Base-by-base conservation (phyloP, 37 sponge, comb jelly and placozoan genomes). In the Lycopodina hypogea region DNA sequence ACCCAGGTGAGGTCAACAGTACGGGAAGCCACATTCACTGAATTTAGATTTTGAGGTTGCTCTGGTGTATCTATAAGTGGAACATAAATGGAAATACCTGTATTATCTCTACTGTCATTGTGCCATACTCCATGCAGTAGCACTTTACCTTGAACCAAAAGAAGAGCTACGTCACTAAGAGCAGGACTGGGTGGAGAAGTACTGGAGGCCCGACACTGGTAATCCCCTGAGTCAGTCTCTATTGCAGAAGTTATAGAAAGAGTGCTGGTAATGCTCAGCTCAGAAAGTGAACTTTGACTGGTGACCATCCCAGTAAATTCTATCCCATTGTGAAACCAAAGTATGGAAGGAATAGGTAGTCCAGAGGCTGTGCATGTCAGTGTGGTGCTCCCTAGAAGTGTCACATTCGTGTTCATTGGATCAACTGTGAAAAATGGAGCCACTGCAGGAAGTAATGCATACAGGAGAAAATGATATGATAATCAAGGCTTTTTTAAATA, bases 241-340 rank as follows among this genome's bases (percentile, higher is more conserved):
- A 35, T 66, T 18, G 87, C 69, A 52, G 48, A 74, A 11, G 48
- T 15, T 1, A 91, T 36, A 29, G 60, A 74, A 9, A 91, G 61
- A 0, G 62, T 71, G 39, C 81, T 80, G 29, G 23, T 4, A 6
- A 71, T n/a, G n/a, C n/a, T n/a, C n/a, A n/a, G n/a, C n/a, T n/a
- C n/a, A n/a, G n/a, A n/a, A n/a, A n/a, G n/a, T n/a, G n/a, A n/a
- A n/a, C n/a, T n/a, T n/a, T n/a, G n/a, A n/a, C n/a, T n/a, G n/a
- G n/a, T n/a, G n/a, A n/a, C n/a, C n/a, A n/a, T n/a, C n/a, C n/a
- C n/a, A n/a, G n/a, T n/a, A n/a, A n/a, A n/a, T n/a, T n/a, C n/a
- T n/a, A 84, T 67, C 23, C 66, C 80, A 75, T 86, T 86, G 53
- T 91, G 89, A 42, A 37, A 68, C 89, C 89, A 89, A 12, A 26